Percentiles rank a stretch among this genome's conserved stretches.
phyloP scores from a whole-genome alignment of 2,888 invertebrate species.

The Hofmannophila pseudospretella region DNA sequence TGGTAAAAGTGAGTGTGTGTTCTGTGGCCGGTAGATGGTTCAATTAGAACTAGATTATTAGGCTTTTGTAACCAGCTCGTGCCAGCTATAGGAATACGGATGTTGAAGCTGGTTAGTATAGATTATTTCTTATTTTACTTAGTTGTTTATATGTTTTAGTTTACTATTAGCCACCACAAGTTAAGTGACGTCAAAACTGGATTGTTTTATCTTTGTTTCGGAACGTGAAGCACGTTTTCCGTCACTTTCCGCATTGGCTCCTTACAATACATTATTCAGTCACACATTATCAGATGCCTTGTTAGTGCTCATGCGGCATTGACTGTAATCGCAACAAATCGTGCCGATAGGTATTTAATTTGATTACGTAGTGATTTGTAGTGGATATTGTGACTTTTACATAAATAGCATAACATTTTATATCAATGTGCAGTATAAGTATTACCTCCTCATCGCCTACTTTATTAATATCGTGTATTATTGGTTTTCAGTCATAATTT shows the following conservation, averaged over 20 bases:
- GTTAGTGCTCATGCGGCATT: not conserved
- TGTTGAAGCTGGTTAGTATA: conserved; percentile 70
- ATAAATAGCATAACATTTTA: too few relatives aligned
- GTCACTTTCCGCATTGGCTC: not conserved
- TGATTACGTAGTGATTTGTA: too few relatives aligned
- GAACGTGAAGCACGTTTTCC: not conserved
- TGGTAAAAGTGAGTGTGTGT: conserved; percentile 74
- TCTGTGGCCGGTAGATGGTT: conserved; percentile 64
- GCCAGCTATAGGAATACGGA: conserved; percentile 43
- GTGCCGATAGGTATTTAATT: not conserved
- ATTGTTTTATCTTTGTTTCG: not conserved
- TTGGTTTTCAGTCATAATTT: too few relatives aligned
- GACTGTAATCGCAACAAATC: not conserved
- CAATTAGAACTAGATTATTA: conserved; percentile 60
- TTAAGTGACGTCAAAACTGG: too few relatives aligned
- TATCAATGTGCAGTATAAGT: too few relatives aligned
- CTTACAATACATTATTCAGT: too few relatives aligned
- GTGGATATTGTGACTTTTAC: too few relatives aligned
- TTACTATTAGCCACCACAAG: not conserved
- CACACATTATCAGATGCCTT: not conserved
- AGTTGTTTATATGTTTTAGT: not conserved
- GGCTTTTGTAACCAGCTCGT: conserved; percentile 45
- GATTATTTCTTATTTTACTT: conserved; percentile 34
- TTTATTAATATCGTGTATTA: too few relatives aligned
- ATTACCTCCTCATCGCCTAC: too few relatives aligned